Evolutionary conservation across 2,113 vertebrate genomes (phyloP), one percentile per base, ranked within the genome.

Genomic region (Rhynchopsitta pachyrhyncha): DNA sequence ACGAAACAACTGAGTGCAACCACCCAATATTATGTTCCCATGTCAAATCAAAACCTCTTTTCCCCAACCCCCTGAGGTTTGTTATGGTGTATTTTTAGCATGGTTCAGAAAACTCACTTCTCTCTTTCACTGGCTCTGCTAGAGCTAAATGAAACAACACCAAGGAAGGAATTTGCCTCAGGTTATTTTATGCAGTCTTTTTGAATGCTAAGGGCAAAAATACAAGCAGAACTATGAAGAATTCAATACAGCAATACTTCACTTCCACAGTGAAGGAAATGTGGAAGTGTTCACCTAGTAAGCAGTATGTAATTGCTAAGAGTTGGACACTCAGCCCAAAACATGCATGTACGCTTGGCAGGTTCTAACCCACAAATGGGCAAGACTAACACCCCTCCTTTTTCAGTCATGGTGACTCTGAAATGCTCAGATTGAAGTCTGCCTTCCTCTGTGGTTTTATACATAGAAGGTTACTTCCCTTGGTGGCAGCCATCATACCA

Each of bases 401-500:
- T 52, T 29, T 41, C 0, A 0, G 33, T 10, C 2, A 0, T 11
- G 23, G 59, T 39, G 29, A 46, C 28, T 35, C 64, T 44, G 35
- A 50, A 29, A 25, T 1, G 24, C 17, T 57, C 41, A 8, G 35
- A 20, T 4, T 25, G 42, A 77, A 73, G 33, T 10, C 50, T 67
- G 3, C 28, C 31, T 62, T 71, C 29, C 23, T 41, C 3, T 0
- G 16, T 1, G 1, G 44, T 37, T 64, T 53, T 60, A 37, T 39
- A 39, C 23, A 22, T 2, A 31, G 33, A 20, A 63, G 50, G 22
- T 55, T 31, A 49, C 31, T 70, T 69, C 37, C 13, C 7, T 6
- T 23, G 44, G 13, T 10, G 7, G 35, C 62, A 90, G 62, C 55
- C 78, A 55, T 41, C 25, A 5, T 13, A 39, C 11, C 15, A 8